Conservation (phyloP, 2,797 vertebrate genomes). For the Lates japonicus region DNA sequence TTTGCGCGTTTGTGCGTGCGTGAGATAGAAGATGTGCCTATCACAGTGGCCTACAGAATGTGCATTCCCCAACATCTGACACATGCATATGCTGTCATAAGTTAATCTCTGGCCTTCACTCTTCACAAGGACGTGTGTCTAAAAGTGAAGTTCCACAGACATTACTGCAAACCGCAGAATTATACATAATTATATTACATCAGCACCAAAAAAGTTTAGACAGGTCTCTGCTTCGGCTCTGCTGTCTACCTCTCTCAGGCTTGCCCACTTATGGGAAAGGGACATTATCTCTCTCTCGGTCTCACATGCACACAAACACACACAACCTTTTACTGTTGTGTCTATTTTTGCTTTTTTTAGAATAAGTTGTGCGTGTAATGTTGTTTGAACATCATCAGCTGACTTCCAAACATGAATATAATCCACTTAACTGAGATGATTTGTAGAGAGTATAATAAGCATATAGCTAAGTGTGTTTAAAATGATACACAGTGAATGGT, state of each 20-base stretch:
- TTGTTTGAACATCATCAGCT: conserved; percentile 16
- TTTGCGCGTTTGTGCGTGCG: not conserved
- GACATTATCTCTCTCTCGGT: not conserved
- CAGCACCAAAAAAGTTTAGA: not conserved
- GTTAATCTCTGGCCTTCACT: conserved; percentile 12
- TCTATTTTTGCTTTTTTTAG: not conserved
- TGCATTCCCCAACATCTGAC: not conserved
- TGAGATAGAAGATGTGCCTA: not conserved
- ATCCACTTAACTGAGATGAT: not conserved
- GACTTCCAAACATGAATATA: not conserved
- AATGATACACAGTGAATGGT: not conserved
- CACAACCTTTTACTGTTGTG: not conserved
- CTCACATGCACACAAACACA: not conserved
- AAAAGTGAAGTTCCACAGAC: not conserved
- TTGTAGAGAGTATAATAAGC: not conserved
- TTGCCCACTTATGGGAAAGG: not conserved
- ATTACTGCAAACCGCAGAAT: conserved; percentile 15
- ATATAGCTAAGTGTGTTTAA: not conserved
- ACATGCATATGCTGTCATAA: not conserved
- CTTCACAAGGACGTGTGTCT: not conserved
- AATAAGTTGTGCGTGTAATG: not conserved
- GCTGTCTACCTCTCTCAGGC: not conserved
- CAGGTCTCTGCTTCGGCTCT: not conserved
- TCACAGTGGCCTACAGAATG: not conserved
- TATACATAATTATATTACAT: conserved; percentile 17